Base-by-base conservation (phyloP, 2,888 invertebrate genomes). In the Drymonia ruficornis region DNA sequence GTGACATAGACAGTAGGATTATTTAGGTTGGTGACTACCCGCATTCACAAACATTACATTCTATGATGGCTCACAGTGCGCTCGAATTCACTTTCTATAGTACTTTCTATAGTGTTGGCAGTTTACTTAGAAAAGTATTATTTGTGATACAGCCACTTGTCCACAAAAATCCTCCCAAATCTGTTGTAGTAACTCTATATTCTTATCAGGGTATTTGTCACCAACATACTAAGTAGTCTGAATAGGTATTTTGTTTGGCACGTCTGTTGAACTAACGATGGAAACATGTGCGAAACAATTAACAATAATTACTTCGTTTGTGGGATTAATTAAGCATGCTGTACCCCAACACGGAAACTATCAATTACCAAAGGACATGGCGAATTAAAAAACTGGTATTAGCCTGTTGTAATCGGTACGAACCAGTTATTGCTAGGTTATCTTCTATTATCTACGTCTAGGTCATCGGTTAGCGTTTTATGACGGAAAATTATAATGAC, bases 291-390 rank as follows among this genome's bases (percentile, higher is more conserved):
- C 72, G 57, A 76, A 74, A 72, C 71, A 75, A 76, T 75, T 72
- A 65, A 57, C 62, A 61, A 63, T 72, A 71, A 63, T 65, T 60
- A 69, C 63, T 58, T 46, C 58, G 65, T 61, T 65, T 65, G 67
- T 69, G 61, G 62, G 55, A 59, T 73, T 72, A 74, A 76, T 76
- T 72, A 68, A 57, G 55, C 47, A 53, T 50, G 53, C 40, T 49
- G 59, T 70, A 62, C 59, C 56, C 70, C 65, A 71, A 78, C 67
- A 74, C 82, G 86, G 85, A 86, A 80, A 80, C 4, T 66, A 69
- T 66, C 72, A 78, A 81, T 84, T 82, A 74, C 56, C 53, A 68
- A 72, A 74, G 74, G 76, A 79, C 76, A 65, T 61, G 45, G 59
- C 59, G 67, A 56, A 72, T 72, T 70, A 57, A 67, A 72, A 61